These are phyloP conservation scores for Drosophila picticornis DNA, from an alignment of 2,888 invertebrate genomes.

Conservation along the genomic window DNA sequence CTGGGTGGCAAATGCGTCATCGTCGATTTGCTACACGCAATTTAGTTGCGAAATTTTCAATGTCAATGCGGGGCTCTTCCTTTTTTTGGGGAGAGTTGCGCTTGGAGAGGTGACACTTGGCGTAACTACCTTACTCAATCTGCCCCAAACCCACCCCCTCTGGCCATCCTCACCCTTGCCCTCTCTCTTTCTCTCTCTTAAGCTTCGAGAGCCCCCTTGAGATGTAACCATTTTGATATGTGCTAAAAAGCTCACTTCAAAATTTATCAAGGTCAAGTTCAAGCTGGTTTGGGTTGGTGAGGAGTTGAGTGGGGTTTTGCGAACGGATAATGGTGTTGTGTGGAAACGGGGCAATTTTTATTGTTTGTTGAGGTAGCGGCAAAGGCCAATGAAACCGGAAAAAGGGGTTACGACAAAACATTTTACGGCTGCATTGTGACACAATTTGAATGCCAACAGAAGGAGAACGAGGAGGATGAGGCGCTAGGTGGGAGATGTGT, in stretches of 20 bases:
- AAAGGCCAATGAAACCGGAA: conserved; percentile 38
- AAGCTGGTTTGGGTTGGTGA: conserved; percentile 15
- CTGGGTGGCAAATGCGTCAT: conserved; percentile 70
- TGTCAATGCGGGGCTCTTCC: conserved; percentile 61
- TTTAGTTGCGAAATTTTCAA: conserved; percentile 79
- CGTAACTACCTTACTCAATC: conserved; percentile 27
- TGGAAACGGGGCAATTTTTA: conserved; percentile 32
- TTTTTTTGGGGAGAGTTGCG: conserved; percentile 16
- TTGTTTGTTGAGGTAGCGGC: conserved; percentile 74
- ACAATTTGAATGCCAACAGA: conserved; percentile 34
- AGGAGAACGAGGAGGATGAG: background rate
- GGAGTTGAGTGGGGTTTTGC: background rate
- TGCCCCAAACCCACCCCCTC: conserved; percentile 5
- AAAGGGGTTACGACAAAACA: conserved; percentile 46
- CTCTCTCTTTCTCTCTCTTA: background rate
- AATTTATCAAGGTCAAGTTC: conserved; percentile 80
- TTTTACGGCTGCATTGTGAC: conserved; percentile 50
- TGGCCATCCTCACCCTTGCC: background rate
- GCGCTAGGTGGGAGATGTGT: background rate
- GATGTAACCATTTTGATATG: conserved; percentile 79
- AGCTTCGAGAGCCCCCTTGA: conserved; percentile 63
- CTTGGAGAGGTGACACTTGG: conserved; percentile 47
- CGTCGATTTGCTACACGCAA: conserved; percentile 71
- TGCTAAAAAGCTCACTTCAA: conserved; percentile 80
- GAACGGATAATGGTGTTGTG: background rate